Evolutionary conservation across 2,888 invertebrate species (phyloP).

Genomic region (Patella pellucida): DNA sequence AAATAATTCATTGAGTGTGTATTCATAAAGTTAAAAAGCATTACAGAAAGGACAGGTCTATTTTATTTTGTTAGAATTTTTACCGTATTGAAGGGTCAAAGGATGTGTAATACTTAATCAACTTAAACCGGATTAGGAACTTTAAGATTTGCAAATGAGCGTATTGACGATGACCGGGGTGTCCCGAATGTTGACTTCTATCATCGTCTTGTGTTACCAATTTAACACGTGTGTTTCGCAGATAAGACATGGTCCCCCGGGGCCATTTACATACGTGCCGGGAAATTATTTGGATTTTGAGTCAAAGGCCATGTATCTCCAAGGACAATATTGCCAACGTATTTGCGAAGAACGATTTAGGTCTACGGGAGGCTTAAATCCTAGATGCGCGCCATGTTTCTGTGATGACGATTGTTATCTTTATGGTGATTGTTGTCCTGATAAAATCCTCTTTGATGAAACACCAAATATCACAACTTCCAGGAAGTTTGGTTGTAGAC

Average conservation of each 20-base stretch:
- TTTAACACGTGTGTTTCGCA: no score
- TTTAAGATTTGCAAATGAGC: no score
- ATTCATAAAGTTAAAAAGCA: no score
- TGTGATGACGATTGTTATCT: slow-evolving; percentile 18
- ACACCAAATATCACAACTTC: neutral
- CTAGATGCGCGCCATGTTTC: slow-evolving; percentile 10
- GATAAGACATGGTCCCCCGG: neutral
- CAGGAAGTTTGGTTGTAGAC: neutral
- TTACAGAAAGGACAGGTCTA: no score
- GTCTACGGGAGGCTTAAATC: neutral
- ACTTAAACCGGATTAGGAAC: no score
- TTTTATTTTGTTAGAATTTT: no score
- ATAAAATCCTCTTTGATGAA: neutral
- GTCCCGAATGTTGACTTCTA: no score
- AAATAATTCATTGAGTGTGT: no score
- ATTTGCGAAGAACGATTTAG: neutral
- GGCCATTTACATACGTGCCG: neutral
- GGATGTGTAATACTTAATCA: no score
- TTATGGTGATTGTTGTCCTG: slow-evolving; percentile 20
- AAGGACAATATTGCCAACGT: neutral
- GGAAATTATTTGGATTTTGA: slow-evolving; percentile 14
- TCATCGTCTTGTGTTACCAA: no score
- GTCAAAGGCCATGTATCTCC: neutral
- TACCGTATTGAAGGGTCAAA: no score
- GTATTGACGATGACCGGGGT: no score